Conservation (phyloP, 1,140 invertebrate species). For the Tetraneura akinire region DNA sequence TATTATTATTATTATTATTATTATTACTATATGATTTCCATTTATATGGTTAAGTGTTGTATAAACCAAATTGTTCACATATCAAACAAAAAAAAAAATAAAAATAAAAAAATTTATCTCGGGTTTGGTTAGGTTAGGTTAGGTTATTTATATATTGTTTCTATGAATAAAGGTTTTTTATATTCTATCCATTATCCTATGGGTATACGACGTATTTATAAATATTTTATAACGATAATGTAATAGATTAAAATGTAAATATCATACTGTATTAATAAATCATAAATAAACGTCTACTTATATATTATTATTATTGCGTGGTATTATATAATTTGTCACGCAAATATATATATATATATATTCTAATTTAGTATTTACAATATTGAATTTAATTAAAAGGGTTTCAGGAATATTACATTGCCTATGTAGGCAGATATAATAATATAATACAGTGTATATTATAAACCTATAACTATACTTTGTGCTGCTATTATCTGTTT, state of each 20-base stretch:
- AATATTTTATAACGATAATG: neutral
- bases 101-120: neutral
- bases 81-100: neutral
- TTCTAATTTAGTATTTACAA: neutral
- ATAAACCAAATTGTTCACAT: neutral
- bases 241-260: neutral
- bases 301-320: neutral
- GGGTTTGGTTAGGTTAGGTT: too few species aligned
- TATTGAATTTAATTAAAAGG: neutral
- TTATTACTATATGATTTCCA: neutral
- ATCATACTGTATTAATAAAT: slow-evolving; percentile 1
- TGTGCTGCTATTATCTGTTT: neutral
- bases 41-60: neutral
- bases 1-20: neutral
- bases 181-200: neutral
- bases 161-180: neutral
- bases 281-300: neutral
- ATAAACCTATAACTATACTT: neutral
- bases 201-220: too few species aligned
- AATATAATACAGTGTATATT: neutral
- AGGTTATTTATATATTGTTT: neutral
- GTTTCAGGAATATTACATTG: neutral
- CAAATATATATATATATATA: neutral
- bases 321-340: neutral
- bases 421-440: neutral